Percentiles rank a stretch among this genome's conserved stretches.
These are phyloP conservation scores for Plagiodera versicolora DNA, from an alignment of 2,888 invertebrate species.

Conservation along the genomic window DNA sequence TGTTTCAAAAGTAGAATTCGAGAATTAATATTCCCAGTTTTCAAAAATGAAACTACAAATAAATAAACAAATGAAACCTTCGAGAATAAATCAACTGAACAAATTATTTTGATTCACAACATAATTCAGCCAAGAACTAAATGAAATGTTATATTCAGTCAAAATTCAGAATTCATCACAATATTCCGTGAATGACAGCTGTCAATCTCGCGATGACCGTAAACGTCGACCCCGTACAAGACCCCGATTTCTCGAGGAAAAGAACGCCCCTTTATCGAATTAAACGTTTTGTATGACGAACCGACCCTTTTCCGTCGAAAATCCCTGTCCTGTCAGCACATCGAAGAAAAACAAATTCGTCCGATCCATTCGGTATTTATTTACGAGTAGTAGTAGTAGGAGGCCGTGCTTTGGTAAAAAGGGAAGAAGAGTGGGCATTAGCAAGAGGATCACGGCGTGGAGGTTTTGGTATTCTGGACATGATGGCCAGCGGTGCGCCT, in stretches of 20 bases:
- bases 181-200: too few relatives aligned
- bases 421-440: slow-evolving; percentile 12
- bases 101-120: too few relatives aligned
- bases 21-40: too few relatives aligned
- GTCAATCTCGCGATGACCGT: slow-evolving; percentile 1
- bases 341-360: slow-evolving; percentile 27
- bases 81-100: too few relatives aligned
- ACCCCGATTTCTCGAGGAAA: background rate
- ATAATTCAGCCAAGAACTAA: too few relatives aligned
- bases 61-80: too few relatives aligned
- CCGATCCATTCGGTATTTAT: slow-evolving; percentile 31
- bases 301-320: background rate
- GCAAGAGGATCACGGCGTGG: slow-evolving; percentile 24
- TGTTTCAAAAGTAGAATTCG: too few relatives aligned
- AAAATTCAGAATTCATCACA: too few relatives aligned
- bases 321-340: background rate
- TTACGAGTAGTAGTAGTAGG: slow-evolving; percentile 20
- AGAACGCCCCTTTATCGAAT: slow-evolving; percentile 14
- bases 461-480: slow-evolving; percentile 3
- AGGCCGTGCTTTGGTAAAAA: slow-evolving; percentile 14
- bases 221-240: background rate
- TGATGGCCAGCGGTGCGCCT: too few relatives aligned
- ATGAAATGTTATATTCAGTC: too few relatives aligned
- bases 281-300: slow-evolving; percentile 6
- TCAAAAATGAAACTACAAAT: too few relatives aligned